Base-by-base conservation (phyloP, 2,888 invertebrate species). In the Macroteleia sp. region DNA sequence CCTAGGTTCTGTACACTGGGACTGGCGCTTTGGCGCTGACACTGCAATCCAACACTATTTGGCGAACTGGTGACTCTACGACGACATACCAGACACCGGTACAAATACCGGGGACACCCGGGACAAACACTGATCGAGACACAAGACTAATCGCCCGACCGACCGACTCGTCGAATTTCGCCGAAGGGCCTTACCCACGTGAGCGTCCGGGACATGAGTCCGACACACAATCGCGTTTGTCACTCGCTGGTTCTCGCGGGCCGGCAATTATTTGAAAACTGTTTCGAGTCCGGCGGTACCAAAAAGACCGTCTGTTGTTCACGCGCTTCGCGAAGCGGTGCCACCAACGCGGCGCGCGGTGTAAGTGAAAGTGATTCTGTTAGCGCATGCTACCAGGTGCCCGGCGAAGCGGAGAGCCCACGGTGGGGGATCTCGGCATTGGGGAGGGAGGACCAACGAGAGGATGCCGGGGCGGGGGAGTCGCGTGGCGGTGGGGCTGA, bases 401-500 rank as follows among this genome's bases (percentile, higher is more conserved):
- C 77, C 52, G 78, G 74, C 71, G 59, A 67, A 64, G 54, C 66
- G 56, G 50, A 62, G 70, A 39, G 56, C 50, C 32, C 39, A 42
- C 30, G 16, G 30, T 62, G 39, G 52, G 71, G 46, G 22, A n/a
- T 3, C 1, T 2, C 42, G 22, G 1, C 3, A 0, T 12, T 59
- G 46, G 36, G 67, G 54, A 67, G 39, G 34, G 64, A 28, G 44
- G 30, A 69, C 62, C 62, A 46, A 48, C 74, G 76, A 77, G 80
- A 74, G 83, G 41, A 62, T 71, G 82, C 62, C 64, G 77, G 57
- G 70, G 62, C 59, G 62, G 50, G 67, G 73, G 61, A 46, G 32
- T 42, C 48, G 32, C 36, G 66, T n/a, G 39, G 20, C 32, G 83
- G 90, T 82, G 89, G 90, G 91, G 92, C 91, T 96, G 96, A 96